These are phyloP conservation scores for Cryptoleucopteryx plumbea DNA, from an alignment of 2,113 vertebrate genomes.

Conservation along the genomic window DNA sequence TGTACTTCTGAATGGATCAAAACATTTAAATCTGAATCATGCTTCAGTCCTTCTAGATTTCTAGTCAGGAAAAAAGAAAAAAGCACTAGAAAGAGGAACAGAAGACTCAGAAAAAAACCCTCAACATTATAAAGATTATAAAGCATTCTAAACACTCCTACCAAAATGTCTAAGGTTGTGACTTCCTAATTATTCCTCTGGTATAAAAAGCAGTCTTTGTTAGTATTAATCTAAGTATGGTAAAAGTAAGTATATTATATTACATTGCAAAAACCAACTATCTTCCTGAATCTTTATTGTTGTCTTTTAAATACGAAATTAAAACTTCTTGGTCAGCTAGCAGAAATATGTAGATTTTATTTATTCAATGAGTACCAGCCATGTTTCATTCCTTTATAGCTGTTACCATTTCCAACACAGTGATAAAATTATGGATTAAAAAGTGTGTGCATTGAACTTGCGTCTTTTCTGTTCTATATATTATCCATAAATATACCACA, in stretches of 20 bases:
- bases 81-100: background rate
- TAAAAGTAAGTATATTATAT: background rate
- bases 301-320: background rate
- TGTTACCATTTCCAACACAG: background rate
- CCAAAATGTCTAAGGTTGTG: background rate
- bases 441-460: background rate
- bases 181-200: background rate
- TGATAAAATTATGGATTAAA: background rate
- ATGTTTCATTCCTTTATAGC: background rate
- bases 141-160: background rate
- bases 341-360: background rate
- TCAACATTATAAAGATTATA: background rate
- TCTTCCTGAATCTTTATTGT: background rate
- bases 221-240: background rate
- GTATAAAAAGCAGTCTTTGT: background rate
- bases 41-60: background rate
- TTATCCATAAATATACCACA: background rate
- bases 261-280: accelerated
- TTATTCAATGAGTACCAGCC: accelerated
- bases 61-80: background rate
- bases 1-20: background rate
- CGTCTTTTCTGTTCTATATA: background rate
- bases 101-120: background rate
- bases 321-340: background rate
- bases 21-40: background rate